phyloP scores from a whole-genome alignment of 2,888 invertebrate genomes.

The Mesoligia furuncula region DNA sequence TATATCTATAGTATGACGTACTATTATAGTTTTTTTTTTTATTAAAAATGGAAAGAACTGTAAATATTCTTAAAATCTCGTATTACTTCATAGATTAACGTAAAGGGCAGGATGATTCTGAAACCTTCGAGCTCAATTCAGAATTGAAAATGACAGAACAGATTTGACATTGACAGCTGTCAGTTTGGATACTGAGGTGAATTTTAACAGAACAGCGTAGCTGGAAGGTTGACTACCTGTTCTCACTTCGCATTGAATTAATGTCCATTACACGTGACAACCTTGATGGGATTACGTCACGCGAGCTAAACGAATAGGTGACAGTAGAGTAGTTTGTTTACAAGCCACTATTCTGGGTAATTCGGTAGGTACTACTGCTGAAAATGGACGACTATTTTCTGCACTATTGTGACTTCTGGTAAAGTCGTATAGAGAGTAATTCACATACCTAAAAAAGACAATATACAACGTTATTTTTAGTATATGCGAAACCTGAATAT shows the following conservation, averaged over 20 bases:
- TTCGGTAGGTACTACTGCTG: neutral
- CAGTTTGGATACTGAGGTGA: slow-evolving; percentile 12
- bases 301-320: slow-evolving; percentile 20
- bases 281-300: slow-evolving; percentile 42
- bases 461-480: too few species aligned
- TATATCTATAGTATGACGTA: too few species aligned
- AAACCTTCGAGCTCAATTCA: slow-evolving; percentile 3
- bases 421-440: too few species aligned
- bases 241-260: slow-evolving; percentile 7
- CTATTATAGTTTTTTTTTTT: too few species aligned
- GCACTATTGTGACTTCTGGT: neutral
- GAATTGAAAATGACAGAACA: neutral
- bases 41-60: neutral
- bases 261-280: neutral
- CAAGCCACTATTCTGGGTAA: slow-evolving; percentile 31
- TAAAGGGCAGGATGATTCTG: neutral
- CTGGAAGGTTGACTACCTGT: neutral
- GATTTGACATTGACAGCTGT: slow-evolving; percentile 34
- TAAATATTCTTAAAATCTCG: neutral
- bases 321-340: slow-evolving; percentile 31
- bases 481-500: too few species aligned
- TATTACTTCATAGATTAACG: too few species aligned
- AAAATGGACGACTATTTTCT: slow-evolving; percentile 24
- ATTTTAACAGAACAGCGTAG: neutral
- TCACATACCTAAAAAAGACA: neutral